Conservation (phyloP, 2,113 vertebrate genomes). For the Ia io region DNA sequence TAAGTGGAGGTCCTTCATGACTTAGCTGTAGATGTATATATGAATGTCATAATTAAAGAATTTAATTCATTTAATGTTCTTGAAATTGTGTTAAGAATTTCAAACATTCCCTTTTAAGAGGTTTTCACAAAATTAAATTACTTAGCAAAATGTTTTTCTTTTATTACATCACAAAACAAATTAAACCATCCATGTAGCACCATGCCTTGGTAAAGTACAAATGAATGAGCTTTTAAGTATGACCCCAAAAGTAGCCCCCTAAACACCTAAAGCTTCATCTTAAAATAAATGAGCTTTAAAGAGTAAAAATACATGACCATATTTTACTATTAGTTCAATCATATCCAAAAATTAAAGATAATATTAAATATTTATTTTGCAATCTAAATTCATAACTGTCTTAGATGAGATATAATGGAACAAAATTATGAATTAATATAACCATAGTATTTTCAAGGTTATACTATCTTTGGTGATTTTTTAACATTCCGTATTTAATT, state of each 20-base stretch:
- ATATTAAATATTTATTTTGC: slow-evolving; percentile 45
- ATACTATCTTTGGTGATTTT: not conserved
- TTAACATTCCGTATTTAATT: not conserved
- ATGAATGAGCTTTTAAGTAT: not conserved
- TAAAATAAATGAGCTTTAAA: slow-evolving; percentile 25
- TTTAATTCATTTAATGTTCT: slow-evolving; percentile 1
- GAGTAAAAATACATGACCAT: not conserved
- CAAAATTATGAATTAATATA: slow-evolving; percentile 36
- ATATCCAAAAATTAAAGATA: not conserved
- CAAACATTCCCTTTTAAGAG: not conserved
- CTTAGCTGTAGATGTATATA: slow-evolving; percentile 3
- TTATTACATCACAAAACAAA: not conserved
- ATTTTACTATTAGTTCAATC: slow-evolving; percentile 4
- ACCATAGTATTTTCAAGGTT: slow-evolving; percentile 32
- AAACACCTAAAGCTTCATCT: not conserved
- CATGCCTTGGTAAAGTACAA: not conserved
- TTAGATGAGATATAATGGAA: not conserved
- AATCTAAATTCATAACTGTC: slow-evolving; percentile 34
- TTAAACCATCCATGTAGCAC: not conserved
- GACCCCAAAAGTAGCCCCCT: not conserved
- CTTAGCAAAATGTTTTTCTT: not conserved
- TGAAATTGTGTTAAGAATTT: not conserved
- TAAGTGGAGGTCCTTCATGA: not conserved
- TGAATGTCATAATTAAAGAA: not conserved
- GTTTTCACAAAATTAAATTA: slow-evolving; percentile 9